Evolutionary conservation across 2,888 invertebrate species (phyloP).

Genomic region (Oxyteleia sp.): DNA sequence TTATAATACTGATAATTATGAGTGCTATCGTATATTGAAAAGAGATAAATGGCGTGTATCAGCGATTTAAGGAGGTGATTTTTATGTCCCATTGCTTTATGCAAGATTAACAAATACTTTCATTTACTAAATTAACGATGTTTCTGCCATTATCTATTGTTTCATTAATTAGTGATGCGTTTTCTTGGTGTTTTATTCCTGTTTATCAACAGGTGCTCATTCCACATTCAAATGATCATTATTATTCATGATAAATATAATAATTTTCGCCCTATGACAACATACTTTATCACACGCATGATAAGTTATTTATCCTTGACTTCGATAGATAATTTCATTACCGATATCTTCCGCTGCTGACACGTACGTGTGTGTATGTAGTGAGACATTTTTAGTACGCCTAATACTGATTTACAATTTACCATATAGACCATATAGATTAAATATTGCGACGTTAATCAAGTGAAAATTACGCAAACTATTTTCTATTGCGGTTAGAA

Average conservation of each 20-base stretch:
- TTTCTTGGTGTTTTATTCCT: conserved; percentile 8
- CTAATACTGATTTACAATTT: conserved; percentile 24
- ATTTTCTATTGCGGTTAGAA: conserved; percentile 27
- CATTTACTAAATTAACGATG: conserved; percentile 37
- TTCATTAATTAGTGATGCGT: conserved; percentile 38
- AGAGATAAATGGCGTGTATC: not conserved
- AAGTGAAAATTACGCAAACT: conserved; percentile 18
- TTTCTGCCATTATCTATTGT: conserved; percentile 29
- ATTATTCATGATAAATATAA: conserved; percentile 60
- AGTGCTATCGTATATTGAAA: not conserved
- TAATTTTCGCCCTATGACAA: conserved; percentile 50
- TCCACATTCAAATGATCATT: conserved; percentile 43
- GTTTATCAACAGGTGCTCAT: conserved; percentile 35
- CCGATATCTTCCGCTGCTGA: conserved; percentile 52
- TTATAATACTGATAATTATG: no score
- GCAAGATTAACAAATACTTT: conserved; percentile 9
- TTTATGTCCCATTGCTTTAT: conserved; percentile 1
- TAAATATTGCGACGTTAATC: conserved; percentile 4
- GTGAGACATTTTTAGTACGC: conserved; percentile 39
- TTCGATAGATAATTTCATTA: conserved; percentile 70
- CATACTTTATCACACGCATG: conserved; percentile 53
- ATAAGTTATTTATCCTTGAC: conserved; percentile 67
- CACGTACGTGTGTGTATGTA: conserved; percentile 18
- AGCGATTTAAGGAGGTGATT: not conserved
- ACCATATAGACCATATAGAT: conserved; percentile 7